phyloP scores from a whole-genome alignment of 2,113 vertebrate genomes.

The Amazona guildingii region DNA sequence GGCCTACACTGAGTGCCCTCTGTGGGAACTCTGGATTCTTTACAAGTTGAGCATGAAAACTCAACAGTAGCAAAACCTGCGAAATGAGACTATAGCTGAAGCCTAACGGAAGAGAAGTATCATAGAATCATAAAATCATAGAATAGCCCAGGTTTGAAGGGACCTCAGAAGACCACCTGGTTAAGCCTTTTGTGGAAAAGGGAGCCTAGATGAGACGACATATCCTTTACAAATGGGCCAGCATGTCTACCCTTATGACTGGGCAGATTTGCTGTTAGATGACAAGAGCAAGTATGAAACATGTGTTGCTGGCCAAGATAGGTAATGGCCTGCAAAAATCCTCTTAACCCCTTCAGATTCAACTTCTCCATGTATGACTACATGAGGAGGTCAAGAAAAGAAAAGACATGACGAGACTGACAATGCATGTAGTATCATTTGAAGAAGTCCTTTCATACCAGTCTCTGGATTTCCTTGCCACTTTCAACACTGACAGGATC shows the following conservation, averaged over 20 bases:
- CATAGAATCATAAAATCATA: not conserved
- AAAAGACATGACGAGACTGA: not conserved
- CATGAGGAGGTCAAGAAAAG: not conserved
- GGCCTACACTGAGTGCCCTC: accelerated
- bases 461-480: not conserved
- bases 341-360: not conserved
- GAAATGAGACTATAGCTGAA: not conserved
- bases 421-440: not conserved
- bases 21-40: not conserved
- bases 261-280: not conserved
- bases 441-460: not conserved
- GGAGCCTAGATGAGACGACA: not conserved
- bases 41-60: not conserved
- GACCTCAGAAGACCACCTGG: not conserved
- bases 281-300: not conserved
- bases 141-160: not conserved
- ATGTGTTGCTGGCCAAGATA: not conserved
- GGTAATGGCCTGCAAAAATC: not conserved
- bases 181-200: not conserved
- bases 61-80: not conserved
- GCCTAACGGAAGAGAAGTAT: not conserved
- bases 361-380: not conserved
- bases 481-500: not conserved
- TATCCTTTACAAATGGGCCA: not conserved
- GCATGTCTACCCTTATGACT: not conserved